Evolutionary conservation across 2,888 invertebrate genomes (phyloP).

Genomic region (Vannuccia rotundouncinata): DNA sequence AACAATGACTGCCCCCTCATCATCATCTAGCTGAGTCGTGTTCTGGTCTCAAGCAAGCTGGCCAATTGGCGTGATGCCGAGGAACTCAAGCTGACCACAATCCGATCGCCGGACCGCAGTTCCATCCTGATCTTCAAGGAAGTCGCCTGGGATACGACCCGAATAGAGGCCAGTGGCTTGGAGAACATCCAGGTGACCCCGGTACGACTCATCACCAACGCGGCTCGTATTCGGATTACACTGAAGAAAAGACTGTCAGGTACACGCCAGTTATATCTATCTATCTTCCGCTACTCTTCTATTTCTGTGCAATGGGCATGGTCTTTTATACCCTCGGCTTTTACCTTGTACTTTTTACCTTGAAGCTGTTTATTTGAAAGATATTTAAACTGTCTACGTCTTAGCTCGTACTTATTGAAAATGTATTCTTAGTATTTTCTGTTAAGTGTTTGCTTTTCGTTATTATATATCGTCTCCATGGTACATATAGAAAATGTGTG

Average conservation of each 20-base stretch:
- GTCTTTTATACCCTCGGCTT: too few relatives aligned
- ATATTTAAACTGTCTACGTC: too few relatives aligned
- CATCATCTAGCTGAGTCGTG: slow-evolving; percentile 71
- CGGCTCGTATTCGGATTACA: slow-evolving; percentile 84
- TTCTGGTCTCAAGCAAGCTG: slow-evolving; percentile 84
- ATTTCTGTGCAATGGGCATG: too few relatives aligned
- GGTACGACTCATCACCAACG: slow-evolving; percentile 80
- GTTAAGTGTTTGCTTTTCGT: too few relatives aligned
- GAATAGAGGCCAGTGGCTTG: slow-evolving; percentile 72
- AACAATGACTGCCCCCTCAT: not conserved
- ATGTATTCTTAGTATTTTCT: too few relatives aligned
- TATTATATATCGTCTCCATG: too few relatives aligned
- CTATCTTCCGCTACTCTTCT: too few relatives aligned
- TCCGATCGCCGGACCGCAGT: slow-evolving; percentile 79
- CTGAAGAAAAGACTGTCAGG: slow-evolving; percentile 85
- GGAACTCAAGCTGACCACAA: slow-evolving; percentile 75
- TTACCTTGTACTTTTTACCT: too few relatives aligned
- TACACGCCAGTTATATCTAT: too few relatives aligned
- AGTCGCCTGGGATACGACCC: slow-evolving; percentile 88
- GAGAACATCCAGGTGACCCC: slow-evolving; percentile 66
- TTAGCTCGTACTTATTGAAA: too few relatives aligned
- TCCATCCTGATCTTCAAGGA: slow-evolving; percentile 86
- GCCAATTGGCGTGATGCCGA: slow-evolving; percentile 74
- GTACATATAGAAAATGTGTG: too few relatives aligned
- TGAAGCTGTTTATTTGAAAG: too few relatives aligned